phyloP scores from a whole-genome alignment of 2,113 vertebrate genomes.

The Cinclus cinclus region DNA sequence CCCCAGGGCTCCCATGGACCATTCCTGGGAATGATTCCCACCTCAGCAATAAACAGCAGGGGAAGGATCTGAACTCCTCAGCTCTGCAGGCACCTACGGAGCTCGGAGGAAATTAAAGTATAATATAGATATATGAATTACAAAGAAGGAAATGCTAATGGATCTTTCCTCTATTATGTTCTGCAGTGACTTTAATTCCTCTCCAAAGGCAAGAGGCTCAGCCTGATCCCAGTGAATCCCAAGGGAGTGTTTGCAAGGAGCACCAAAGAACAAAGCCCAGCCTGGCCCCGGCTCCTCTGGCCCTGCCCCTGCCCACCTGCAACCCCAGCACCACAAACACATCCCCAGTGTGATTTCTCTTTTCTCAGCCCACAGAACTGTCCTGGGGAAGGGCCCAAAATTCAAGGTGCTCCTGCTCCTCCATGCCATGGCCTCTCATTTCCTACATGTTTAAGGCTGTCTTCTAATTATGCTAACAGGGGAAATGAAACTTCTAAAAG shows the following conservation, averaged over 20 bases:
- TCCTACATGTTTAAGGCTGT: neutral
- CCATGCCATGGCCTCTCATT: rapidly evolving
- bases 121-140: neutral
- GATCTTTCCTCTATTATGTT: neutral
- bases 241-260: neutral
- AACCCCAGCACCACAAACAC: neutral
- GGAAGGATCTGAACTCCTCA: neutral
- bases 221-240: neutral
- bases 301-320: too few species aligned
- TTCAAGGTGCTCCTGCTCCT: neutral
- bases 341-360: too few species aligned
- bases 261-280: neutral
- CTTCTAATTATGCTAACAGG: neutral
- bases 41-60: neutral
- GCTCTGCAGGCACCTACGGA: neutral
- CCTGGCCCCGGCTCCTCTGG: too few species aligned
- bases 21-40: neutral
- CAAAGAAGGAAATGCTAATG: neutral
- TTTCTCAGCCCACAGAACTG: rapidly evolving
- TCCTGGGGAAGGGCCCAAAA: neutral
- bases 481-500: neutral
- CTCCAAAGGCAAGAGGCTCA: neutral
- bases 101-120: neutral
- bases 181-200: neutral
- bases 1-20: too few species aligned